Conservation (phyloP, 1,140 invertebrate species). For the Coboldia fuscipes region DNA sequence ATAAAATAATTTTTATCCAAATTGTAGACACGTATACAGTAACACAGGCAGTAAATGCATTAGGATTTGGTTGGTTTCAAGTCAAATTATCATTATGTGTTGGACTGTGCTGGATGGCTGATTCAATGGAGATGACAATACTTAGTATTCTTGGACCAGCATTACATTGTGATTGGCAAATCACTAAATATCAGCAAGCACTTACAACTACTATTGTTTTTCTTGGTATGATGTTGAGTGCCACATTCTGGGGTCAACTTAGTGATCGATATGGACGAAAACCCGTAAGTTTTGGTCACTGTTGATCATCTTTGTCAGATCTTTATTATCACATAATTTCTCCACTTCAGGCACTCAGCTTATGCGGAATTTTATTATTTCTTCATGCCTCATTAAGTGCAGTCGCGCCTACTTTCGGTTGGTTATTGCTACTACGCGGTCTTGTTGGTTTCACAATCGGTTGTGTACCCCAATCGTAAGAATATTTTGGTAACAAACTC, state of each 20-base stretch:
- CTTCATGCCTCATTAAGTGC: slow-evolving; percentile 82
- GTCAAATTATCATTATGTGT: slow-evolving; percentile 71
- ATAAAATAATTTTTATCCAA: slow-evolving; percentile 13
- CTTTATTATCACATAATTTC: slow-evolving; percentile 4
- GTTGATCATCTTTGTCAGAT: background rate
- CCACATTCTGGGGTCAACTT: slow-evolving; percentile 86
- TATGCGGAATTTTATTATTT: slow-evolving; percentile 73
- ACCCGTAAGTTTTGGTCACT: slow-evolving; percentile 29
- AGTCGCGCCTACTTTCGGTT: slow-evolving; percentile 75
- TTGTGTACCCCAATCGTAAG: slow-evolving; percentile 91
- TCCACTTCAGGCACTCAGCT: slow-evolving; percentile 58
- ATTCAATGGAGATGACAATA: slow-evolving; percentile 98
- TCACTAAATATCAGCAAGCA: slow-evolving; percentile 52
- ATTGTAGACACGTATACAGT: slow-evolving; percentile 74
- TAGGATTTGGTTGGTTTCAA: slow-evolving; percentile 93
- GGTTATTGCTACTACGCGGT: slow-evolving; percentile 74
- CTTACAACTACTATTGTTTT: slow-evolving; percentile 62
- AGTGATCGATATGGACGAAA: slow-evolving; percentile 87
- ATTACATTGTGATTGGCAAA: slow-evolving; percentile 83
- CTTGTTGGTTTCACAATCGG: slow-evolving; percentile 91
- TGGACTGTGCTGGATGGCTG: slow-evolving; percentile 87
- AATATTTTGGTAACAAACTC: slow-evolving; percentile 9
- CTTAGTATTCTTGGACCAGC: slow-evolving; percentile 82
- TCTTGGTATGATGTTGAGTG: slow-evolving; percentile 91
- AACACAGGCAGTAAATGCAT: slow-evolving; percentile 81